These are phyloP conservation scores for Cybosia mesomella DNA, from an alignment of 2,888 invertebrate genomes.

Conservation along the genomic window DNA sequence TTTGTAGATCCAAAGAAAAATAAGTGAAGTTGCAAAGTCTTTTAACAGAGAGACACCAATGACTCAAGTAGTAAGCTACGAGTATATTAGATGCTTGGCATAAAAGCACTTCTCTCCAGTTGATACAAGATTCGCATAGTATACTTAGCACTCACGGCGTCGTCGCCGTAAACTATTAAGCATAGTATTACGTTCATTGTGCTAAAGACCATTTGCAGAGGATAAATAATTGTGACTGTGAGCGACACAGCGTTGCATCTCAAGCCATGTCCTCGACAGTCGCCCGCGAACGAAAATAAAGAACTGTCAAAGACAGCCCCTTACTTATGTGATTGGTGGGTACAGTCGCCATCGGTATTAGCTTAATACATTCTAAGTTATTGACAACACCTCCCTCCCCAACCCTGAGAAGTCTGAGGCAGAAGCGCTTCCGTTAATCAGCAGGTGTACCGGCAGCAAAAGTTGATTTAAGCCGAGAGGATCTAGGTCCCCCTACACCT, in stretches of 20 bases:
- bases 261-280: not conserved
- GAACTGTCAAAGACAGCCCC: not conserved
- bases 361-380: no score
- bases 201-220: not conserved
- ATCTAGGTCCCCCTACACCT: no score
- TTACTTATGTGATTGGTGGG: not conserved
- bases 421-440: no score
- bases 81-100: not conserved
- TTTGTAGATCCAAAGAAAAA: no score
- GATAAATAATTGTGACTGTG: not conserved
- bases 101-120: not conserved
- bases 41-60: no score
- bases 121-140: not conserved
- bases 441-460: not conserved
- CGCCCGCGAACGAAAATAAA: not conserved
- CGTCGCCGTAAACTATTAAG: slow-evolving; percentile 1
- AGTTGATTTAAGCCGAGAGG: no score
- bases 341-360: no score
- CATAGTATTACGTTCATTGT: slow-evolving; percentile 2
- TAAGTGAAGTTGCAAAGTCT: no score
- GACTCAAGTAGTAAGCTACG: no score
- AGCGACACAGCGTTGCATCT: not conserved
- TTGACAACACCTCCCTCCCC: no score
- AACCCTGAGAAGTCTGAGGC: no score
- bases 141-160: not conserved